Evolutionary conservation across 2,888 invertebrate species (phyloP).

Genomic region (Amorpha juglandis): DNA sequence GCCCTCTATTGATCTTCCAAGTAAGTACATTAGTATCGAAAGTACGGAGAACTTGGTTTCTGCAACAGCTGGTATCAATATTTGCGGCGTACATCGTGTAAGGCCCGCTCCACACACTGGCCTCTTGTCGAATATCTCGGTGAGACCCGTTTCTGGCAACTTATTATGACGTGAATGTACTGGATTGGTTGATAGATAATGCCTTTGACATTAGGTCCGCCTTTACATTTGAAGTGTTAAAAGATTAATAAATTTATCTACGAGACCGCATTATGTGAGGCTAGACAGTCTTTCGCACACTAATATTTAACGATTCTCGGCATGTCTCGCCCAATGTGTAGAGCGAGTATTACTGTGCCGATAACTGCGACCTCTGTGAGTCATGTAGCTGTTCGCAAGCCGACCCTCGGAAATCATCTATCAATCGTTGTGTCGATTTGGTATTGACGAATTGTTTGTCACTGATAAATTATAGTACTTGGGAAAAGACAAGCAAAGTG

Average conservation of each 20-base stretch:
- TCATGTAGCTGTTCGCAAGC: neutral
- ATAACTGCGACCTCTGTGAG: neutral
- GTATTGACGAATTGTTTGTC: neutral
- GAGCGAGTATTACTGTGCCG: neutral
- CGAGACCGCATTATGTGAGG: too few species aligned
- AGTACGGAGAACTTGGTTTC: neutral
- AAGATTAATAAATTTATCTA: too few species aligned
- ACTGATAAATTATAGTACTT: neutral
- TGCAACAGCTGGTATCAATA: neutral
- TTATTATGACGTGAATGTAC: too few species aligned
- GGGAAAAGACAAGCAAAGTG: neutral
- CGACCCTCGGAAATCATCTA: conserved; percentile 1
- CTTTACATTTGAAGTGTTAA: too few species aligned
- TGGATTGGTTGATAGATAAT: too few species aligned
- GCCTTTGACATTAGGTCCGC: too few species aligned
- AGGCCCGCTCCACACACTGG: too few species aligned
- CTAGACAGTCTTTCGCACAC: too few species aligned
- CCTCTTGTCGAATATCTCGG: too few species aligned
- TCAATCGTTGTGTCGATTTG: neutral
- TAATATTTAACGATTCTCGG: too few species aligned
- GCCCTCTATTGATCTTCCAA: neutral
- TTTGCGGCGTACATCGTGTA: neutral
- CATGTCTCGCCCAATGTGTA: too few species aligned
- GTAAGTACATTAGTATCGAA: neutral
- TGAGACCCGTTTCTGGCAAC: too few species aligned